These are phyloP conservation scores for Delphinapterus leucas DNA, from an alignment of 2,113 vertebrate genomes.

Conservation along the genomic window DNA sequence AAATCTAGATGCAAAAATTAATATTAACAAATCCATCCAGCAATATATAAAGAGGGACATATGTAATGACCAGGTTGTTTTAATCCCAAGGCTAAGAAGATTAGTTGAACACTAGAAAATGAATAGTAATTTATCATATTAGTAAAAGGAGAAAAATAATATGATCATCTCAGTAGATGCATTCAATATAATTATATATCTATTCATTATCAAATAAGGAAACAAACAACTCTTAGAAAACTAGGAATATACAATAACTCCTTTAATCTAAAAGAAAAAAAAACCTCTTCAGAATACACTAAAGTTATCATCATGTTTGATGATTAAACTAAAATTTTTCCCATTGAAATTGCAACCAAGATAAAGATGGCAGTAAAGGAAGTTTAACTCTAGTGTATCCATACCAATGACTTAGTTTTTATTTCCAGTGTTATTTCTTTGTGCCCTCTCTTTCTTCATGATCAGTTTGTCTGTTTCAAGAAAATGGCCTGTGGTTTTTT, in stretches of 20 bases:
- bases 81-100: neutral
- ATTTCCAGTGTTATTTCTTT: neutral
- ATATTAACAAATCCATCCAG: neutral
- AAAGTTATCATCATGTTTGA: neutral
- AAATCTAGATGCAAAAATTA: neutral
- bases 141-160: neutral
- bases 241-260: neutral
- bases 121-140: neutral
- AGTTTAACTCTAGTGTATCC: neutral
- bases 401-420: neutral
- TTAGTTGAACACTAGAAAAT: neutral
- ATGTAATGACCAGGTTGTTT: neutral
- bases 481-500: neutral
- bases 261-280: neutral
- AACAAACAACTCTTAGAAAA: neutral
- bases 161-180: neutral
- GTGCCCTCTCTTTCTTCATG: neutral
- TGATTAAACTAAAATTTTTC: neutral
- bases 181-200: neutral
- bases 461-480: neutral
- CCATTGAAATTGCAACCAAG: neutral
- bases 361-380: neutral
- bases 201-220: neutral
- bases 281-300: neutral
- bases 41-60: neutral